Percentiles rank a stretch among this genome's conserved stretches.
Evolutionary conservation across 2,797 vertebrate species (phyloP).

Genomic region (Pangasius macronema): DNA sequence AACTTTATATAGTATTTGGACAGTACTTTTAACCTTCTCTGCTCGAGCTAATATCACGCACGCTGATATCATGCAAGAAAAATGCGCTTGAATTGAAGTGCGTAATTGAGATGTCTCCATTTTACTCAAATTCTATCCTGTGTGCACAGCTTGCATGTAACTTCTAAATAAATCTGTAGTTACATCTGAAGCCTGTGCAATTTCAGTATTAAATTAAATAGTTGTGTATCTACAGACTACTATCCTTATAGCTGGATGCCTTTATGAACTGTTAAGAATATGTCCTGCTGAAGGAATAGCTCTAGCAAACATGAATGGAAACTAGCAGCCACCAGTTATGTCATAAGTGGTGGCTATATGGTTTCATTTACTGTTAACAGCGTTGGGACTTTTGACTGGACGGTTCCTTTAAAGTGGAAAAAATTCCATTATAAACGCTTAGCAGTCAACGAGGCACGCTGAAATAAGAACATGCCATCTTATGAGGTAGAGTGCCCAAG

Average conservation of each 20-base stretch:
- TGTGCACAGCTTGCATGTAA: not conserved
- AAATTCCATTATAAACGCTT: conserved; percentile 15
- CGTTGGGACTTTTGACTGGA: conserved; percentile 1
- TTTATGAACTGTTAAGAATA: not conserved
- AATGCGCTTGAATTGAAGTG: not conserved
- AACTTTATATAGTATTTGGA: not conserved
- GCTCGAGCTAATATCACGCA: not conserved
- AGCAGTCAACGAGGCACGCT: conserved; percentile 38
- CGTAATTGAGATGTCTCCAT: not conserved
- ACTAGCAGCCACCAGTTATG: not conserved
- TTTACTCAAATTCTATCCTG: not conserved
- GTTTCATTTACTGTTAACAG: conserved; percentile 13
- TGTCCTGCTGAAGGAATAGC: not conserved
- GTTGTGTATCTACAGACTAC: not conserved
- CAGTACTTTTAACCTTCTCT: not conserved
- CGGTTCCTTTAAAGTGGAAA: conserved; percentile 1
- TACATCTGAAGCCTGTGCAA: not conserved
- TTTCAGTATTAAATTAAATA: not conserved
- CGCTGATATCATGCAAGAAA: not conserved
- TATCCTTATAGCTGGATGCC: not conserved
- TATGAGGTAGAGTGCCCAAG: conserved; percentile 54
- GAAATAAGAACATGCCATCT: conserved; percentile 50
- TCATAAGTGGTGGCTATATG: not conserved
- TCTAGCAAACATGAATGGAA: not conserved
- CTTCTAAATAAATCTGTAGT: not conserved